Evolutionary conservation across 1,140 invertebrate species (phyloP).

Genomic region (Heliothis virescens): DNA sequence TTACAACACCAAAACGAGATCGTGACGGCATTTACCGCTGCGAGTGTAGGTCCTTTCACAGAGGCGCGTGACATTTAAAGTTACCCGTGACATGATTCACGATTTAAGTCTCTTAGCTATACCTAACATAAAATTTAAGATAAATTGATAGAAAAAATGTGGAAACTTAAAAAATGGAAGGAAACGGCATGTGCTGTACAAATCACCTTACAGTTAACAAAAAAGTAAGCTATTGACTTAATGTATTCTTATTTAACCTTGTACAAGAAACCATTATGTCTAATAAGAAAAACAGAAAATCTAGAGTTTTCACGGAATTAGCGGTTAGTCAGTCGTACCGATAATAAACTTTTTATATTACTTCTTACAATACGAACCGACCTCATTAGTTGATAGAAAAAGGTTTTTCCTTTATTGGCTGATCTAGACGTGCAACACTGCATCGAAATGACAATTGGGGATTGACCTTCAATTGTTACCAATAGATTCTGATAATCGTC

Average conservation of each 20-base stretch:
- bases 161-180: too few species aligned
- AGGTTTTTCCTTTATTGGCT: constrained; percentile 69
- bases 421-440: constrained; percentile 60
- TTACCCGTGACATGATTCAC: constrained; percentile 50
- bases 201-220: background rate
- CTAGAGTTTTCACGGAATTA: constrained; percentile 69
- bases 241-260: constrained; percentile 31
- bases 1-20: constrained; percentile 67
- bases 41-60: constrained; percentile 71
- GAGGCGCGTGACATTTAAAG: constrained; percentile 74
- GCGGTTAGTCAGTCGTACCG: constrained; percentile 63
- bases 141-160: too few species aligned
- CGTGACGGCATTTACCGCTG: constrained; percentile 74
- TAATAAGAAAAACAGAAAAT: constrained; percentile 56
- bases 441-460: constrained; percentile 67
- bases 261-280: constrained; percentile 40
- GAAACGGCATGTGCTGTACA: background rate
- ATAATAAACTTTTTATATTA: constrained; percentile 68
- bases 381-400: constrained; percentile 72
- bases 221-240: constrained; percentile 9
- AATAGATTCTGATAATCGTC: constrained; percentile 52
- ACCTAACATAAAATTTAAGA: constrained; percentile 1
- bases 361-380: constrained; percentile 72
- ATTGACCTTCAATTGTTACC: constrained; percentile 74
- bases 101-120: constrained; percentile 36